phyloP scores from a whole-genome alignment of 2,888 invertebrate species.

The Perdita meconis region DNA sequence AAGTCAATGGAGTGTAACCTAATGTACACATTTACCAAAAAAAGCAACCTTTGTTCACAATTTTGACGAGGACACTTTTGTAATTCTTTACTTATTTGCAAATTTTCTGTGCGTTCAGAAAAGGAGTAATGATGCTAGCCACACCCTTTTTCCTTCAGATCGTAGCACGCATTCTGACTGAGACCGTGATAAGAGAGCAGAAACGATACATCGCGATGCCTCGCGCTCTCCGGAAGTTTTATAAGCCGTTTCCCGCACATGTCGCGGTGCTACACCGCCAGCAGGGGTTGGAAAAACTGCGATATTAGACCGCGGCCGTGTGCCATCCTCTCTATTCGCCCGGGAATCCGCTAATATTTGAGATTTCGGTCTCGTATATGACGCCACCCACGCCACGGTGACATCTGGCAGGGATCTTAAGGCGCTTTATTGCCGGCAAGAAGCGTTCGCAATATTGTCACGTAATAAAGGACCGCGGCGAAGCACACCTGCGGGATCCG shows the following conservation, averaged over 20 bases:
- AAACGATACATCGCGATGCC: conserved; percentile 28
- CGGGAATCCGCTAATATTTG: conserved; percentile 78
- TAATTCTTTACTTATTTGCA: too few relatives aligned
- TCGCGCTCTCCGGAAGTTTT: conserved; percentile 66
- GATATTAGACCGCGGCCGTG: conserved; percentile 68
- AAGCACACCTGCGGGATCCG: conserved; percentile 46
- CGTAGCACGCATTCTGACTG: neutral
- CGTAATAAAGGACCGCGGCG: conserved; percentile 71
- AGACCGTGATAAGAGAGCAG: conserved; percentile 3
- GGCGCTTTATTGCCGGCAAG: conserved; percentile 74
- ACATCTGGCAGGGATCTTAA: conserved; percentile 80
- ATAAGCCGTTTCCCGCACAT: conserved; percentile 78
- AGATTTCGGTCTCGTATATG: conserved; percentile 78
- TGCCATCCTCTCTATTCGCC: conserved; percentile 60
- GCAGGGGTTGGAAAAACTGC: conserved; percentile 56
- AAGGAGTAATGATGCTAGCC: neutral
- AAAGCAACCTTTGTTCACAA: too few relatives aligned
- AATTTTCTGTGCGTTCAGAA: too few relatives aligned
- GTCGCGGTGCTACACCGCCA: conserved; percentile 66
- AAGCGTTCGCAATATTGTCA: conserved; percentile 73
- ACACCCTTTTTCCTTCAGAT: neutral
- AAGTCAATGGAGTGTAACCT: too few relatives aligned
- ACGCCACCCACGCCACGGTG: conserved; percentile 69
- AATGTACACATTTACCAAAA: too few relatives aligned
- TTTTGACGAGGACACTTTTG: too few relatives aligned